These are phyloP conservation scores for Aspidoscelis tigris DNA, from an alignment of 2,113 vertebrate species.

Conservation along the genomic window DNA sequence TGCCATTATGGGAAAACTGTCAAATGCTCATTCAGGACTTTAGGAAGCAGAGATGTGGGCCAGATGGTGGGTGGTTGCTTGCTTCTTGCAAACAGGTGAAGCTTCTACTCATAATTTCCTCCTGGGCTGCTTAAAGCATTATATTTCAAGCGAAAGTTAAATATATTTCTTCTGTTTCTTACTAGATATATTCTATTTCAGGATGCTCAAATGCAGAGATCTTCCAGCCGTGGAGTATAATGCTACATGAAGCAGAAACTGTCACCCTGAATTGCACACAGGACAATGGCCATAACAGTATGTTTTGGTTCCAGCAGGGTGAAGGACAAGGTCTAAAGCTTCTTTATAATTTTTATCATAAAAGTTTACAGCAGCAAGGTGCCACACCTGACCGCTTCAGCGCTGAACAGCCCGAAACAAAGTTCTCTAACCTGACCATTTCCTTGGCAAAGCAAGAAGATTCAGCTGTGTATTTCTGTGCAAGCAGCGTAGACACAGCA, in stretches of 20 bases:
- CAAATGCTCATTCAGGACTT: neutral
- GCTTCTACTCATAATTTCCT: neutral
- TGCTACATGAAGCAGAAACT: neutral
- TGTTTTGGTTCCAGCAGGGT: neutral
- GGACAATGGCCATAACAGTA: neutral
- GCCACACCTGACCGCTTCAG: neutral
- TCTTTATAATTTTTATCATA: neutral
- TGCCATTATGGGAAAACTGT: too few species aligned
- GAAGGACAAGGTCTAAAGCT: neutral
- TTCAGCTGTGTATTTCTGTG: constrained; percentile 56
- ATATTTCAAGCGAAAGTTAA: too few species aligned
- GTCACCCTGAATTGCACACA: constrained; percentile 6
- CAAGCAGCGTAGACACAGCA: constrained; percentile 64
- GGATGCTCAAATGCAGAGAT: neutral
- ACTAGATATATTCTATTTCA: neutral
- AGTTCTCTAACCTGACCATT: neutral
- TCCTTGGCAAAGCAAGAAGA: neutral
- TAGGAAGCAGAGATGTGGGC: neutral
- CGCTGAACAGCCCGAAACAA: too few species aligned
- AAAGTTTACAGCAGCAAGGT: neutral
- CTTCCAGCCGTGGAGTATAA: constrained; percentile 29
- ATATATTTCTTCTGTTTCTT: too few species aligned
- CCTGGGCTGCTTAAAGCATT: neutral
- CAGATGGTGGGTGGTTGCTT: constrained; percentile 7
- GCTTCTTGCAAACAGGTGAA: constrained; percentile 28